These are phyloP conservation scores for Deilephila porcellus DNA, from an alignment of 2,888 invertebrate species.

Conservation along the genomic window DNA sequence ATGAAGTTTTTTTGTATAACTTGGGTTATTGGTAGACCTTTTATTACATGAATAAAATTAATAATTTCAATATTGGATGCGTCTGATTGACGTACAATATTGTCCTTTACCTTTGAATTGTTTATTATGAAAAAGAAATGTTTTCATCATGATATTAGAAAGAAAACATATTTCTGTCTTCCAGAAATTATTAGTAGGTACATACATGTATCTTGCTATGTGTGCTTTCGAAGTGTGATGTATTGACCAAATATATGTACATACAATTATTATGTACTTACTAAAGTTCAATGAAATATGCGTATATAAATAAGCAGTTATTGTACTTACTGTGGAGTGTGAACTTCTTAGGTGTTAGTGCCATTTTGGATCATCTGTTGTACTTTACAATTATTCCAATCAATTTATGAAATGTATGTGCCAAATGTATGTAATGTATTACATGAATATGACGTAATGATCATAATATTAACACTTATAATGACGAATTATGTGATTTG, in stretches of 20 bases:
- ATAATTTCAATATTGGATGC: too few relatives aligned
- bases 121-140: not conserved
- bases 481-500: not conserved
- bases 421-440: constrained; percentile 51
- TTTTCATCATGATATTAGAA: not conserved
- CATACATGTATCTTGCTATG: constrained; percentile 35
- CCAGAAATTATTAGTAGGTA: constrained; percentile 37
- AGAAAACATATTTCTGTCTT: constrained; percentile 44
- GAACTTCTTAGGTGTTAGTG: constrained; percentile 34
- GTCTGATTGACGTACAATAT: too few relatives aligned
- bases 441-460: not conserved
- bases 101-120: not conserved
- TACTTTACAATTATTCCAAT: constrained; percentile 34
- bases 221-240: constrained; percentile 67
- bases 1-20: too few relatives aligned
- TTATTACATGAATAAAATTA: too few relatives aligned
- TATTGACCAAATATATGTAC: constrained; percentile 66
- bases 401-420: constrained; percentile 58
- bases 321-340: constrained; percentile 47
- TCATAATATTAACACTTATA: not conserved
- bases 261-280: constrained; percentile 51
- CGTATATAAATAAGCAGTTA: constrained; percentile 43
- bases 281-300: constrained; percentile 54
- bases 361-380: constrained; percentile 33
- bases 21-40: too few relatives aligned